A percentile compares a stretch with the other conserved stretches of the same genome.
Conservation (phyloP, 2,797 vertebrate species). For the Enteromius fasciolatus region DNA sequence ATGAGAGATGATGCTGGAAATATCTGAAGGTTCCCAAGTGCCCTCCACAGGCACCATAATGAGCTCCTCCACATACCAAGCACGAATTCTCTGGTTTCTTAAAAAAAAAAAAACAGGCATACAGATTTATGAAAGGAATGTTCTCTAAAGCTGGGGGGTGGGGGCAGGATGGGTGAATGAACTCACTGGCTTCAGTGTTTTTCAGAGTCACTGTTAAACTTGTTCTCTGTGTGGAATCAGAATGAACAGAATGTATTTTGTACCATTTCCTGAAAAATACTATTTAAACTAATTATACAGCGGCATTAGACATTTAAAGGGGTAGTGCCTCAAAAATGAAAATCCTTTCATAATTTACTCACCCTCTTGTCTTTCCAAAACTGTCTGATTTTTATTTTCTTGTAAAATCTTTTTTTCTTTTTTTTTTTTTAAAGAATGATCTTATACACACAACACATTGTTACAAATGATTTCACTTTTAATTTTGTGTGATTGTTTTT, state of each 20-base stretch:
- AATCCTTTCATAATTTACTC: background rate
- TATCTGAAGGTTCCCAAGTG: slow-evolving; percentile 62
- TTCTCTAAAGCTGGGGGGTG: slow-evolving; percentile 62
- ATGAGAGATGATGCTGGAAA: slow-evolving; percentile 62
- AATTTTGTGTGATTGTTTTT: background rate
- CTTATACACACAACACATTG: background rate
- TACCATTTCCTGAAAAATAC: background rate
- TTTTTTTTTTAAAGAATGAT: background rate
- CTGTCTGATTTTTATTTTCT: background rate
- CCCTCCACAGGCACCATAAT: slow-evolving; percentile 61
- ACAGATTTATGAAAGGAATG: slow-evolving; percentile 79
- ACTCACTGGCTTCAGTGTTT: slow-evolving; percentile 61
- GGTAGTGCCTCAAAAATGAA: background rate
- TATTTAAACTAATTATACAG: background rate
- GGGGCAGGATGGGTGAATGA: slow-evolving; percentile 55
- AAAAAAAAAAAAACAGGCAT: slow-evolving; percentile 58
- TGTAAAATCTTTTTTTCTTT: background rate
- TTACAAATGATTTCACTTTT: background rate
- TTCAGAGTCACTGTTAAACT: slow-evolving; percentile 46
- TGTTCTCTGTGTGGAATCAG: slow-evolving; percentile 6
- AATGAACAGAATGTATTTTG: background rate
- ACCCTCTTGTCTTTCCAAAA: background rate
- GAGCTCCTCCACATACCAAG: slow-evolving; percentile 68
- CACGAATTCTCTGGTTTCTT: slow-evolving; percentile 67
- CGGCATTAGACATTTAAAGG: background rate